Evolutionary conservation across 2,797 vertebrate species (phyloP).

Genomic region (Smutsia gigantea): DNA sequence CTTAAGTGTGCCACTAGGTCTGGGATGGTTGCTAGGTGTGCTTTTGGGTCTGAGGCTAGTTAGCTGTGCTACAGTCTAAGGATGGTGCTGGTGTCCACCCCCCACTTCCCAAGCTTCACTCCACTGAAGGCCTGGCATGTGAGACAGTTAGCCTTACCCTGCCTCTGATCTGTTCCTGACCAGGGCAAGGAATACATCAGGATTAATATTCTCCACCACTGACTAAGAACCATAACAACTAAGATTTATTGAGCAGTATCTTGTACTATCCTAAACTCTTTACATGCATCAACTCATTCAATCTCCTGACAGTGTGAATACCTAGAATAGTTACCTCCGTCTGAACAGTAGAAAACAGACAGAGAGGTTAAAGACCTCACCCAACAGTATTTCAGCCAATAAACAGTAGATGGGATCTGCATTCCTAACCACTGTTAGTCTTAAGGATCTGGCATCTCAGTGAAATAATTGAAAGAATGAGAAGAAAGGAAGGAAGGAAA

Average conservation of each 20-base stretch:
- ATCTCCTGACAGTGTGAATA: not conserved
- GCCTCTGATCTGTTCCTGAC: not conserved
- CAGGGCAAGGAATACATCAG: not conserved
- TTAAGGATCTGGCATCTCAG: not conserved
- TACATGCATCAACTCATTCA: not conserved
- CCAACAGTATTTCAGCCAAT: not conserved
- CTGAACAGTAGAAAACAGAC: not conserved
- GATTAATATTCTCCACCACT: not conserved
- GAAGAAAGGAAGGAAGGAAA: not conserved
- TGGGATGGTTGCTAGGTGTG: not conserved
- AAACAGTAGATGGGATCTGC: not conserved
- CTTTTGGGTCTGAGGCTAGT: not conserved
- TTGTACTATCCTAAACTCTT: not conserved
- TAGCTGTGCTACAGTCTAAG: not conserved
- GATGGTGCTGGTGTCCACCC: not conserved
- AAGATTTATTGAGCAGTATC: not conserved
- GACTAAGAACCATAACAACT: not conserved
- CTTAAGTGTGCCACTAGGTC: not conserved
- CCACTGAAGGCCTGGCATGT: not conserved
- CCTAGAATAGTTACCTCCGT: not conserved
- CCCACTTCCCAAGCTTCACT: not conserved
- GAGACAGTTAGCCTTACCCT: not conserved
- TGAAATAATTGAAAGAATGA: not conserved
- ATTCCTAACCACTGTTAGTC: not conserved
- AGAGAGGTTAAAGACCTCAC: not conserved